Evolutionary conservation across 1,140 invertebrate genomes (phyloP), one percentile per base, ranked within the genome.

Genomic region (Drosophila navojoa): DNA sequence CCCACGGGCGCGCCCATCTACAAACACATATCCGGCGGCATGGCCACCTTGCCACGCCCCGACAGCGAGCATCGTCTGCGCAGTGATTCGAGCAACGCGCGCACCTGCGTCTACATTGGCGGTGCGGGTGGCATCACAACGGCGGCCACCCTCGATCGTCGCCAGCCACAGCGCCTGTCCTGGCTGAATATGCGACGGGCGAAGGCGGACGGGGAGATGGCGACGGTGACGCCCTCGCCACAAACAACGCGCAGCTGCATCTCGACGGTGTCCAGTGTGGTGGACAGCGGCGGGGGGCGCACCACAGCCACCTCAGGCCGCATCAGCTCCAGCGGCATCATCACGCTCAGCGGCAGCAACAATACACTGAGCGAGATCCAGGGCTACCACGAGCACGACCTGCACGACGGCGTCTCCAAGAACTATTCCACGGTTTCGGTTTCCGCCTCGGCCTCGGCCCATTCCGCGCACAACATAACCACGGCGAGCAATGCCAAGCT

Each of bases 231-330:
- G 6, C 90, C 90, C 5, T 91, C 90, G 25, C 90, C 90, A 15
- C 90, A 91, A 55, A 91, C 90, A 10, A 91, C 82, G 3, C 82
- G 90, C 27, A 91, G 90, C 58, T 91, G 87, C 71, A 82, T 90
- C 44, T 91, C 90, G n/a, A 89, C 90, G n/a, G 81, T 90, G 42
- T 87, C 85, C 55, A 91, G 82, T 61, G 85, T 82, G 55, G 78
- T 90, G 45, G 81, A 90, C 57, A 90, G 82, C 15, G 89, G 84
- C 19, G 81, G 90, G 2, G 90, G 90, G 22, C 74, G 90, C 25
- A 91, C 90, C 35, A 91, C 90, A n/a, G 90, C 86, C 63, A 89
- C 90, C 22, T 91, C 90, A 42, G 90, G 90, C 4, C 80, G 86
- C 44, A 91, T 91, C 16, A 91, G 90, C 67, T 87, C 81, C 78